Conservation (phyloP, 2,888 invertebrate species). For the Diplazon laetatorius region DNA sequence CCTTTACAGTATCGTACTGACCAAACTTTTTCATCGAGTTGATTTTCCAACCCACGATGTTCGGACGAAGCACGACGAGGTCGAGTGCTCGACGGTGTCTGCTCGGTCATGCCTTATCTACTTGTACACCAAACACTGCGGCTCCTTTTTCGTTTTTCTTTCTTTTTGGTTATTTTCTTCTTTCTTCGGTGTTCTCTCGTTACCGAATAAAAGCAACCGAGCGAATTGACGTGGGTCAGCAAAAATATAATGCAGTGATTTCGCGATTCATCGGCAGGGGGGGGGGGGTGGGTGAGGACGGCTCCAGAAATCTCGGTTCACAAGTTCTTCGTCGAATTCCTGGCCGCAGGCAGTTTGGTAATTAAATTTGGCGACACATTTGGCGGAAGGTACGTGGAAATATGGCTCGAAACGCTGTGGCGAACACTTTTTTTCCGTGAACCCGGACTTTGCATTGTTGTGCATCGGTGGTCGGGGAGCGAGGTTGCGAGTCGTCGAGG, state of each 20-base stretch:
- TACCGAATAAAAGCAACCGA: slow-evolving; percentile 6
- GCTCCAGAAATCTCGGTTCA: not conserved
- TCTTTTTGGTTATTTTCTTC: not conserved
- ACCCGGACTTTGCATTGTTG: slow-evolving; percentile 53
- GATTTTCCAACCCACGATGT: not conserved
- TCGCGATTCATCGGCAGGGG: not conserved
- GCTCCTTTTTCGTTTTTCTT: slow-evolving; percentile 1
- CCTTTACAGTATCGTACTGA: not conserved
- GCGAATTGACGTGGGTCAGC: slow-evolving; percentile 27
- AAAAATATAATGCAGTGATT: slow-evolving; percentile 16
- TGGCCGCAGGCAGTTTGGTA: slow-evolving; percentile 53
- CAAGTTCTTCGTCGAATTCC: not conserved
- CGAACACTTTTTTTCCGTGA: slow-evolving; percentile 3
- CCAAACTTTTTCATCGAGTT: not conserved
- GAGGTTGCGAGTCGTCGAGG: not conserved
- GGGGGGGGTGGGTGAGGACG: no score
- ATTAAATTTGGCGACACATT: slow-evolving; percentile 70
- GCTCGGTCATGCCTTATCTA: slow-evolving; percentile 52
- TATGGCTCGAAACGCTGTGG: slow-evolving; percentile 19
- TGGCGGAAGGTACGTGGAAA: slow-evolving; percentile 41
- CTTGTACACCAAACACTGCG: not conserved
- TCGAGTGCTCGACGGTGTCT: slow-evolving; percentile 21
- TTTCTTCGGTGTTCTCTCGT: no score
- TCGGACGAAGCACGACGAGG: not conserved
- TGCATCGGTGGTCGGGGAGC: not conserved